Conservation (phyloP, 2,797 vertebrate species). For the Propithecus perrieri region DNA sequence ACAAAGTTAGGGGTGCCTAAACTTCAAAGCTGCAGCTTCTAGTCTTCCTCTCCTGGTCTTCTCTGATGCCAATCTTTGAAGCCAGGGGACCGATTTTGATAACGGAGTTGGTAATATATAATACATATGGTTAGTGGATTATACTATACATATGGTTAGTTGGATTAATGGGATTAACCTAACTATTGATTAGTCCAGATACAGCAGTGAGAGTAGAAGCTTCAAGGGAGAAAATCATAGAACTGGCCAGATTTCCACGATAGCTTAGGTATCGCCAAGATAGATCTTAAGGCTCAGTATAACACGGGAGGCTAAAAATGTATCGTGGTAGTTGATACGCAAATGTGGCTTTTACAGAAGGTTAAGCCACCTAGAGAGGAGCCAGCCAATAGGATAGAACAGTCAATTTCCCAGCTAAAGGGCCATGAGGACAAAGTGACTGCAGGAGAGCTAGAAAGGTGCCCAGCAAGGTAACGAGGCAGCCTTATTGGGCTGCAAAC, state of each 20-base stretch:
- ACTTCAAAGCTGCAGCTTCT: not conserved
- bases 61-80: not conserved
- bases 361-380: not conserved
- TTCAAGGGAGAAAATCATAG: not conserved
- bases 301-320: not conserved
- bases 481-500: not conserved
- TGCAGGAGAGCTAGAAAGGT: not conserved
- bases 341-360: not conserved
- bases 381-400: not conserved
- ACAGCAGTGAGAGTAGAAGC: not conserved
- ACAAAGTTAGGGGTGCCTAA: not conserved
- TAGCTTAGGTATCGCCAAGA: not conserved
- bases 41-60: not conserved
- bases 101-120: not conserved
- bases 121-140: not conserved
- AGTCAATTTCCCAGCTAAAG: not conserved
- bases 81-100: not conserved
- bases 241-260: not conserved
- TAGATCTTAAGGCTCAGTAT: not conserved
- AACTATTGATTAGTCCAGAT: not conserved
- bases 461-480: not conserved
- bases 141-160: not conserved
- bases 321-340: not conserved
- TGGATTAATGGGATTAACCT: not conserved
- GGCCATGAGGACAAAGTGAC: not conserved